phyloP scores from a whole-genome alignment of 92 coral and sea anemone genomes.

The Heteractis magnifica region DNA sequence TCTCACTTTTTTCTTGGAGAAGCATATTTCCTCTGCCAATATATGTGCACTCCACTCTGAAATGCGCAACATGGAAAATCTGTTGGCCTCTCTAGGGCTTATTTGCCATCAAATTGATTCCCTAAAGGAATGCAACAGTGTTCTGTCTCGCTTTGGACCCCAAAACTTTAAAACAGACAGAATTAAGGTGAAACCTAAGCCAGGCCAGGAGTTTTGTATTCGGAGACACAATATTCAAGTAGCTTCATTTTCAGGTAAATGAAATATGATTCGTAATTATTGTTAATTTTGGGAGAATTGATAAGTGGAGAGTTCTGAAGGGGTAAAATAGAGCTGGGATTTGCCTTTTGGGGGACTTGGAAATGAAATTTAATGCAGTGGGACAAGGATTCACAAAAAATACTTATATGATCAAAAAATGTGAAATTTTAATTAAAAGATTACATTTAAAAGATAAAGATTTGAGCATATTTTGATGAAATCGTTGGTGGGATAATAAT shows the following conservation, averaged over 20 bases:
- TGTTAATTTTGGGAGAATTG: too few relatives aligned
- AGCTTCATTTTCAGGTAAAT: conserved; percentile 23
- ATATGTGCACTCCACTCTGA: conserved; percentile 34
- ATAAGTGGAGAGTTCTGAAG: too few relatives aligned
- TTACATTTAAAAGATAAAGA: too few relatives aligned
- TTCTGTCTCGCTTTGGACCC: conserved; percentile 18
- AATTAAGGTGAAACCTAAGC: conserved; percentile 20
- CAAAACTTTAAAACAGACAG: conserved; percentile 7
- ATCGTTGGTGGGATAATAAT: too few relatives aligned
- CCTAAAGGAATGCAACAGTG: conserved; percentile 22
- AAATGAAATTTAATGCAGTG: too few relatives aligned
- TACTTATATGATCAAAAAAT: too few relatives aligned
- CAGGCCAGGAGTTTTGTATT: conserved; percentile 25
- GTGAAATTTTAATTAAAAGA: too few relatives aligned
- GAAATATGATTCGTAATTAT: background rate
- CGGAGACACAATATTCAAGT: conserved; percentile 24
- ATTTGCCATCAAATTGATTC: conserved; percentile 22
- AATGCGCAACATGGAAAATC: conserved; percentile 25
- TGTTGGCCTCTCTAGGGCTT: conserved; percentile 17
- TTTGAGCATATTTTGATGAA: too few relatives aligned
- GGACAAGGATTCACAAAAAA: too few relatives aligned
- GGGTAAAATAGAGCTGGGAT: too few relatives aligned
- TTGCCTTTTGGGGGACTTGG: too few relatives aligned
- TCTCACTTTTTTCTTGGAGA: conserved; percentile 23
- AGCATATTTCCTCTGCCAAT: conserved; percentile 11